Evolutionary conservation across 2,113 vertebrate genomes (phyloP).

Genomic region (Ranitomeya variabilis): DNA sequence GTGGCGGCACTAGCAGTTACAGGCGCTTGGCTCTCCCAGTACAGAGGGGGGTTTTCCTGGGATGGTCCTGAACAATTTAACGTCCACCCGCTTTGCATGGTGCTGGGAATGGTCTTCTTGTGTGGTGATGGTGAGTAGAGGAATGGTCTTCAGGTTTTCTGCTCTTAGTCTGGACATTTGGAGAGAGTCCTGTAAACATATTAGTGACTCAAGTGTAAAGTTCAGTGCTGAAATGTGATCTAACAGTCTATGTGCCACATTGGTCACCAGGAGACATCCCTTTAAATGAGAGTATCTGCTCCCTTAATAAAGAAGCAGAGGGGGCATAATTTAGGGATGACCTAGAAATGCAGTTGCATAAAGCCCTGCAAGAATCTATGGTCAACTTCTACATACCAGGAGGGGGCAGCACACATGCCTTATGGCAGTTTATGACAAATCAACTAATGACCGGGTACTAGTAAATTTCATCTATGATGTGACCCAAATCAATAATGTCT

Average conservation of each 20-base stretch:
- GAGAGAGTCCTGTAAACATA: neutral
- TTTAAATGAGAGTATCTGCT: neutral
- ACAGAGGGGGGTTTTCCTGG: constrained; percentile 86
- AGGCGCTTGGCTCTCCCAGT: constrained; percentile 88
- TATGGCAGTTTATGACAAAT: too few species aligned
- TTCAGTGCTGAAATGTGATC: neutral
- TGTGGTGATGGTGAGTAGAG: constrained; percentile 87
- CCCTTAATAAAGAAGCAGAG: neutral
- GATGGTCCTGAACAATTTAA: constrained; percentile 84
- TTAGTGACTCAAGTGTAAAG: neutral
- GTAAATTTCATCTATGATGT: too few species aligned
- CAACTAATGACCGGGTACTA: too few species aligned
- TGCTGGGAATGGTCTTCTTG: constrained; percentile 89
- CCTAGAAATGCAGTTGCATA: too few species aligned
- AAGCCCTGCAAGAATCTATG: too few species aligned
- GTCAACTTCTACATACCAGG: too few species aligned
- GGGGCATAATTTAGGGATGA: neutral
- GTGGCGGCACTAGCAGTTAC: constrained; percentile 78
- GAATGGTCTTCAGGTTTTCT: neutral
- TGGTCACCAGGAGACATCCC: neutral
- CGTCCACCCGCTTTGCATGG: constrained; percentile 91
- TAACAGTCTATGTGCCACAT: neutral
- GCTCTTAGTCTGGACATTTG: neutral
- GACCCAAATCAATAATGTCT: too few species aligned
- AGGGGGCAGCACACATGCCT: too few species aligned